Evolutionary conservation across 2,888 invertebrate genomes (phyloP).

Genomic region (Leistus spinibarbis): DNA sequence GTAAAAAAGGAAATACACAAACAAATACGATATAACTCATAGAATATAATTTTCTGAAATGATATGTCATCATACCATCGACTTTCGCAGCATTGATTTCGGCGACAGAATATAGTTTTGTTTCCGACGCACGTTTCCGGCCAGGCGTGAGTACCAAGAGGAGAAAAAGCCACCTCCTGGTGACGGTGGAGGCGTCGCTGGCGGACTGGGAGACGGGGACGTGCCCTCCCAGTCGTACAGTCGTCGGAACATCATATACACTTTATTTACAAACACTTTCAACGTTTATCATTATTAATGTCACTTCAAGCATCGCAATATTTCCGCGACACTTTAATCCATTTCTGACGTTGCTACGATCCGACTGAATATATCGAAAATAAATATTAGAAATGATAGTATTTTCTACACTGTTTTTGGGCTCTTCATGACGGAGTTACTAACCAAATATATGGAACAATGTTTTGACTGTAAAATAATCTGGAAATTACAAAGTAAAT

Average conservation of each 20-base stretch:
- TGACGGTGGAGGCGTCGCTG: slow-evolving; percentile 48
- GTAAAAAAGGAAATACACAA: background rate
- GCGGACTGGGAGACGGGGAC: slow-evolving; percentile 44
- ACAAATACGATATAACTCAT: background rate
- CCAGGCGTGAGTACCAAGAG: slow-evolving; percentile 52
- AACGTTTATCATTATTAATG: background rate
- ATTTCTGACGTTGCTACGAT: background rate
- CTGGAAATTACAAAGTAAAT: background rate
- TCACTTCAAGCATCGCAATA: background rate
- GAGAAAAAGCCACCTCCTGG: slow-evolving; percentile 45
- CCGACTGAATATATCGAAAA: background rate
- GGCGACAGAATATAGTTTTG: slow-evolving; percentile 47
- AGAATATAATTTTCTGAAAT: background rate
- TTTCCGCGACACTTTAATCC: background rate
- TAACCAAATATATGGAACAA: background rate
- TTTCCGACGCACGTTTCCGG: slow-evolving; percentile 49
- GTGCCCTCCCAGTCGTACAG: slow-evolving; percentile 47
- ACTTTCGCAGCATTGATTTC: slow-evolving; percentile 48
- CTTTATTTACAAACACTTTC: background rate
- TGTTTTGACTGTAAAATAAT: slow-evolving; percentile 12
- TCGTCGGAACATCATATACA: slow-evolving; percentile 50
- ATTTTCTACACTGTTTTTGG: too few species aligned
- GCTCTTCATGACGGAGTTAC: background rate
- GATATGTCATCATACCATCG: slow-evolving; percentile 45
- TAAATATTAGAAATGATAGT: background rate